phyloP scores from a whole-genome alignment of 2,888 invertebrate genomes.

The Acleris emargana region DNA sequence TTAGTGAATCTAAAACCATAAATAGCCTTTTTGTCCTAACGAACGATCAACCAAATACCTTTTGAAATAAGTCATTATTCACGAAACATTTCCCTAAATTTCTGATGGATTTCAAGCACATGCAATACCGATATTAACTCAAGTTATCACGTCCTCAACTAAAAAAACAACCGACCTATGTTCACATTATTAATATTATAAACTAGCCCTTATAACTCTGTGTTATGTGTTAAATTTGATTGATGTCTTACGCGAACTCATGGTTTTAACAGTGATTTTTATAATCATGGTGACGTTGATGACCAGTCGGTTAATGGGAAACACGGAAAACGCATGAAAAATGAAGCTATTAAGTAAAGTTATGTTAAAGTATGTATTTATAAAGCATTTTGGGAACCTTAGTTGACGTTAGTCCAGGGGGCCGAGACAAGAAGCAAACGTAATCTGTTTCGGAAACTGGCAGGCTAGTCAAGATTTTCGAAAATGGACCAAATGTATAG shows the following conservation, averaged over 20 bases:
- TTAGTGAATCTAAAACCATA: no score
- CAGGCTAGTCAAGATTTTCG: no score
- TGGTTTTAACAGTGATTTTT: not conserved
- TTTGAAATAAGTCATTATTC: conserved; percentile 23
- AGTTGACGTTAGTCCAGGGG: no score
- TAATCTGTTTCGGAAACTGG: no score
- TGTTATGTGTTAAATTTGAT: not conserved
- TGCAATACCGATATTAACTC: conserved; percentile 36
- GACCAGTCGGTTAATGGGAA: conserved; percentile 22
- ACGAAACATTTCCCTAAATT: conserved; percentile 18
- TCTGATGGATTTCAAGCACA: conserved; percentile 12
- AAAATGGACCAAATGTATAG: no score
- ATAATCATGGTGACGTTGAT: conserved; percentile 25
- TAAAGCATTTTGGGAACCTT: conserved; percentile 14
- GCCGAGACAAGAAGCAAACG: no score
- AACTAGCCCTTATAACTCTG: not conserved
- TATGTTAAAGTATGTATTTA: conserved; percentile 25
- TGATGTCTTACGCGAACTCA: not conserved
- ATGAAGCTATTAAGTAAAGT: conserved; percentile 27
- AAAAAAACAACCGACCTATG: not conserved
- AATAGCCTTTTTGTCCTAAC: no score
- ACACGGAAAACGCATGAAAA: conserved; percentile 31
- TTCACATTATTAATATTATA: not conserved
- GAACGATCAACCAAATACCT: no score
- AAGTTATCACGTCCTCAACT: conserved; percentile 23